Evolutionary conservation across 2,888 invertebrate genomes (phyloP), one percentile per base, ranked within the genome.

Genomic region (Antheraea yamamai): DNA sequence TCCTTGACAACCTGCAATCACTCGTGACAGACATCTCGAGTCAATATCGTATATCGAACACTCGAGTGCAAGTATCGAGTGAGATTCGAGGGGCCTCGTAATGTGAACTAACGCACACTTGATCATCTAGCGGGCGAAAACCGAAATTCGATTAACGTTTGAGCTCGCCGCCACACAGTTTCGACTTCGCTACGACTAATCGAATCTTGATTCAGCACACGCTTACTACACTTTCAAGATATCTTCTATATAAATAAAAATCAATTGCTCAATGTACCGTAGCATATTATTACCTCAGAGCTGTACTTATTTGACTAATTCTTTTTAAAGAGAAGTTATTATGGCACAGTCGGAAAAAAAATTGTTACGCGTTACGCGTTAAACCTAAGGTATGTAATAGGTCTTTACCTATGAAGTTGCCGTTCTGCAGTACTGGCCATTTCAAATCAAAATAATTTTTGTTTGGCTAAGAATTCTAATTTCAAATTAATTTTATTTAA

Each of bases 131-230:
- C 83, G 80, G 85, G 81, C 85, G 90, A 87, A 89, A 87, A 89
- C 89, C 89, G 89, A 92, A 90, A 94, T 93, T 91, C 93, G 92
- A 94, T 94, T 93, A 93, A 92, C 89, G 91, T 89, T 91, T 86
- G 88, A 90, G 84, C 85, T 86, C 84, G 83, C 86, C 85, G 84
- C 88, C 86, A 88, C 87, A 87, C 87, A 85, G 84, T 84, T 88
- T 88, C 88, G 84, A 90, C 87, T 88, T 87, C 86, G 86, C 85
- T 87, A 84, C 85, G 83, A 87, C 85, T 91, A 90, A 90, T 90
- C 87, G 88, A 89, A 91, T 89, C 85, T 85, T 85, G 82, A 88
- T 88, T 87, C 81, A 82, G 84, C 80, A 81, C 82, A 80, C 79
- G 82, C 79, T 80, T 78, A 79, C 75, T 78, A 78, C 79, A 79